A percentile compares a stretch with the other conserved stretches of the same genome.
Conservation (phyloP, 2,113 vertebrate genomes). For the Mesocricetus auratus region DNA sequence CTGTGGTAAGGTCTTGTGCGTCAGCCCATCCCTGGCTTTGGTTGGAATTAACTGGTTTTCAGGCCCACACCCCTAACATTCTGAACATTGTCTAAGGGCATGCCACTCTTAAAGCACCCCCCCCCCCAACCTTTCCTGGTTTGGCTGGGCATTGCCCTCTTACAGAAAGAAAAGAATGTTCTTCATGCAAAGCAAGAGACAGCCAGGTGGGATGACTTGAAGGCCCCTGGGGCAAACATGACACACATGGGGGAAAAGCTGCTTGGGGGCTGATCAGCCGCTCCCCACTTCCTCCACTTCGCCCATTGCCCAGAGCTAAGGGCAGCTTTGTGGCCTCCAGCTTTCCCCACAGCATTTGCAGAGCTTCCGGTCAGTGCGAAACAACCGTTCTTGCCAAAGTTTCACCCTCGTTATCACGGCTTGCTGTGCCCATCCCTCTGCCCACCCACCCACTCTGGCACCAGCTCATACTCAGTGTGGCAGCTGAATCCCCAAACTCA, state of each 20-base stretch:
- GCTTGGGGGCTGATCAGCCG: too few relatives aligned
- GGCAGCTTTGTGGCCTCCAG: fast-evolving
- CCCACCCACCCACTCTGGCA: fast-evolving
- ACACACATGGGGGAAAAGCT: background rate
- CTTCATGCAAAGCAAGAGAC: background rate
- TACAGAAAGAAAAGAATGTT: background rate
- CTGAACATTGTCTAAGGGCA: background rate
- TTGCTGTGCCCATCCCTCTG: background rate
- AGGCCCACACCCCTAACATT: background rate
- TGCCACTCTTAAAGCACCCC: background rate
- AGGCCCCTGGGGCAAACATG: too few relatives aligned
- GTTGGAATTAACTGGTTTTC: background rate
- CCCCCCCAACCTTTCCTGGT: background rate
- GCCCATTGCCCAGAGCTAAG: background rate
- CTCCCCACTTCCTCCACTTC: fast-evolving
- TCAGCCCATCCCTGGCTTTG: too few relatives aligned
- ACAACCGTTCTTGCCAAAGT: background rate
- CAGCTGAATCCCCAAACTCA: background rate
- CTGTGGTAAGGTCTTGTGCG: fast-evolving
- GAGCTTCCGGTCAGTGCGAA: background rate
- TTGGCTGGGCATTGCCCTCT: background rate
- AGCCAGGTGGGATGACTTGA: too few relatives aligned
- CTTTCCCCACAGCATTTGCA: background rate
- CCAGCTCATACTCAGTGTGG: background rate
- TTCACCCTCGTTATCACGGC: background rate